phyloP scores from a whole-genome alignment of 2,113 vertebrate species.

The Sinocyclocheilus anshuiensis region DNA sequence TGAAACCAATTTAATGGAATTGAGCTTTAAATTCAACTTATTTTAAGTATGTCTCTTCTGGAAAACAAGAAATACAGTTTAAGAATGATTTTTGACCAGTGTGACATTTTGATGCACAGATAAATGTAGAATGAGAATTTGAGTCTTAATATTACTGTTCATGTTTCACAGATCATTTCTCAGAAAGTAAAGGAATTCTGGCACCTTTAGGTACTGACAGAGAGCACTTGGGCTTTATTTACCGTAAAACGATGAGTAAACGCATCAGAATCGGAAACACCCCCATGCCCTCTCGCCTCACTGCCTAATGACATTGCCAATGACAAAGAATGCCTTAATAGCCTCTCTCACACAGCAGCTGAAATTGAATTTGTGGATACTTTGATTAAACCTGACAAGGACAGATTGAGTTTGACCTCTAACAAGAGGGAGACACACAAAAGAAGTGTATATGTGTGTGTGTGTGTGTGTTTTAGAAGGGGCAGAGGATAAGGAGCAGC shows the following conservation, averaged over 20 bases:
- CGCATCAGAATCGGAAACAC: slow-evolving; percentile 53
- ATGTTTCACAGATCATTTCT: not conserved
- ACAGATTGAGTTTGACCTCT: slow-evolving; percentile 73
- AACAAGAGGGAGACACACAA: slow-evolving; percentile 64
- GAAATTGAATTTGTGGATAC: slow-evolving; percentile 71
- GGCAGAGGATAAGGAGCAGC: slow-evolving; percentile 14
- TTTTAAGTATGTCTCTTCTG: not conserved
- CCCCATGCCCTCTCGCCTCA: slow-evolving; percentile 57
- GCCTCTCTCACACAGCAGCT: slow-evolving; percentile 66
- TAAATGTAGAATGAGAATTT: not conserved
- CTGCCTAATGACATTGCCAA: slow-evolving; percentile 58
- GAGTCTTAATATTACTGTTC: not conserved
- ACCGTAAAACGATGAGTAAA: slow-evolving; percentile 40
- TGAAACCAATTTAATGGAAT: no score
- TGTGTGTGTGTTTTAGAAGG: slow-evolving; percentile 28
- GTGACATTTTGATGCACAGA: not conserved
- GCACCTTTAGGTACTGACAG: not conserved
- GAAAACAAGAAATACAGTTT: not conserved
- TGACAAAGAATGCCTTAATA: slow-evolving; percentile 59
- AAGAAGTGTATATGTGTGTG: slow-evolving; percentile 42
- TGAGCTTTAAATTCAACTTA: not conserved
- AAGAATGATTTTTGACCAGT: not conserved
- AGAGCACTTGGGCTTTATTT: slow-evolving; percentile 37
- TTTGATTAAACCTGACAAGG: slow-evolving; percentile 77
- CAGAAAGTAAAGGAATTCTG: not conserved